Conservation (phyloP, 2,113 vertebrate species). For the Vidua macroura region DNA sequence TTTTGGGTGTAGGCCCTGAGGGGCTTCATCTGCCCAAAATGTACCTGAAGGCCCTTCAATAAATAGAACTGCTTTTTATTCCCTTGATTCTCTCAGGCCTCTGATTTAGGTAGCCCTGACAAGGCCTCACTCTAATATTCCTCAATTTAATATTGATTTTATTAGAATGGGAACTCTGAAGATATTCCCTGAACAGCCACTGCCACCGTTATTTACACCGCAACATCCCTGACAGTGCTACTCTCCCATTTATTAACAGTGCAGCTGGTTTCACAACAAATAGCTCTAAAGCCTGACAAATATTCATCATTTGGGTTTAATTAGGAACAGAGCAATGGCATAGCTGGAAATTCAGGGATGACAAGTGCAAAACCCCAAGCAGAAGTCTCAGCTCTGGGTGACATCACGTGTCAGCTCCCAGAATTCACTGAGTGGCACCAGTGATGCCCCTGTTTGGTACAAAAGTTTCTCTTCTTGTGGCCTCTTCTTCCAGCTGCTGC, state of each 20-base stretch:
- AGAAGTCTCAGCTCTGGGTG: neutral
- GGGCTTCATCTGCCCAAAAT: neutral
- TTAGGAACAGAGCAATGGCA: neutral
- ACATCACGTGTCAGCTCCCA: neutral
- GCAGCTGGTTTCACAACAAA: neutral
- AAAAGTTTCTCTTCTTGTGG: neutral
- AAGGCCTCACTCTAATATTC: neutral
- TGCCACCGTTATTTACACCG: neutral
- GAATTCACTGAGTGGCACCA: neutral
- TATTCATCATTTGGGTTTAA: neutral
- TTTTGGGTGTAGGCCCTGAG: neutral
- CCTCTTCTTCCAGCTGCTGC: neutral
- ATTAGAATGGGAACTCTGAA: neutral
- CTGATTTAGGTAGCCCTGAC: fast-evolving
- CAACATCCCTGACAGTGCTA: neutral
- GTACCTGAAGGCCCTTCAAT: neutral
- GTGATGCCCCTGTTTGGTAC: neutral
- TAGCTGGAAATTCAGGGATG: neutral
- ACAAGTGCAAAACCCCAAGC: neutral
- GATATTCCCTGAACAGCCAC: neutral
- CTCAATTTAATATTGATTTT: neutral
- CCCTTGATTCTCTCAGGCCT: too few relatives aligned
- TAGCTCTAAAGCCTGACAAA: neutral
- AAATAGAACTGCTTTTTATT: neutral
- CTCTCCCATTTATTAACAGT: neutral